phyloP scores from a whole-genome alignment of 2,113 vertebrate species.

The Gambusia affinis region DNA sequence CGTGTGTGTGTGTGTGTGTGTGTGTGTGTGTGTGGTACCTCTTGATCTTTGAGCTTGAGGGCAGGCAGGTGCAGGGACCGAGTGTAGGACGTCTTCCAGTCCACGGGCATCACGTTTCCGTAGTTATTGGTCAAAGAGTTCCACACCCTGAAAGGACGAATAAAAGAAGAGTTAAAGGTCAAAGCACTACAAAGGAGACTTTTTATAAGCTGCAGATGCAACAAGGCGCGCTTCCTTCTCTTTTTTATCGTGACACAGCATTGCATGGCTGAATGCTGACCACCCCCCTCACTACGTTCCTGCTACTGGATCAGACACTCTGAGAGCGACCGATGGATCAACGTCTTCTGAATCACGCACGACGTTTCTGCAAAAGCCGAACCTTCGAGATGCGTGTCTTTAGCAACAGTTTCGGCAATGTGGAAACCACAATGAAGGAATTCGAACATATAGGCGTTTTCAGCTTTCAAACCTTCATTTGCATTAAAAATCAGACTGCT shows the following conservation, averaged over 20 bases:
- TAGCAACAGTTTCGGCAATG: too few relatives aligned
- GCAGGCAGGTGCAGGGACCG: slow-evolving; percentile 92
- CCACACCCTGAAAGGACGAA: slow-evolving; percentile 86
- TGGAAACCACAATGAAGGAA: too few relatives aligned
- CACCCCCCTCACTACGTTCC: neutral
- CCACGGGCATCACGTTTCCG: slow-evolving; percentile 96
- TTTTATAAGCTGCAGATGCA: neutral
- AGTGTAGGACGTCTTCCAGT: slow-evolving; percentile 96
- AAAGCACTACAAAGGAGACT: too few relatives aligned
- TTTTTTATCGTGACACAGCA: slow-evolving; percentile 50
- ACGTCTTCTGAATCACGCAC: neutral
- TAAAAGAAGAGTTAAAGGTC: neutral
- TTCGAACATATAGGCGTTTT: too few relatives aligned
- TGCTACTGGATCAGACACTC: neutral
- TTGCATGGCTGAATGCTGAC: slow-evolving; percentile 12
- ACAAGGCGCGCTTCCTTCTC: slow-evolving; percentile 26
- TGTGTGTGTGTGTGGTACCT: slow-evolving; percentile 74
- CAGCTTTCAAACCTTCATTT: too few relatives aligned
- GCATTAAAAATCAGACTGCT: too few relatives aligned
- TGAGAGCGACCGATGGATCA: neutral
- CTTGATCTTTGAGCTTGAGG: slow-evolving; percentile 89
- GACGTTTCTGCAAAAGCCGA: neutral
- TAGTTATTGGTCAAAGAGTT: slow-evolving; percentile 96
- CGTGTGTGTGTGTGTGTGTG: neutral
- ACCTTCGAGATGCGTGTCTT: neutral